These are phyloP conservation scores for Drosophila sp. DNA, from an alignment of 1,140 invertebrate species.

Conservation along the genomic window DNA sequence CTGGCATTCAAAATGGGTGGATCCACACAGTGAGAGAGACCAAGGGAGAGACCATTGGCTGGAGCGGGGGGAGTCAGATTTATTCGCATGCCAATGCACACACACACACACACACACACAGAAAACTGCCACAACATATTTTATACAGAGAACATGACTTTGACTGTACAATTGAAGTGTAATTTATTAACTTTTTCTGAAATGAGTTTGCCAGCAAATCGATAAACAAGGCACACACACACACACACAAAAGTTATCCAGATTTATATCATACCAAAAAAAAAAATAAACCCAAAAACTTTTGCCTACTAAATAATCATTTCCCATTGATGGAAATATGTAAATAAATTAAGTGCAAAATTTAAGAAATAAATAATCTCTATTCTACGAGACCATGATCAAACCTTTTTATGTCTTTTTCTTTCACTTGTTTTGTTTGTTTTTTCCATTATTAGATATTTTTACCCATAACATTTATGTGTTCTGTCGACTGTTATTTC, in stretches of 20 bases:
- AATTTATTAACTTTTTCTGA: conserved; percentile 66
- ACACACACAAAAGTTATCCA: conserved; percentile 2
- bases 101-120: conserved; percentile 25
- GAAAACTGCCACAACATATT: conserved; percentile 46
- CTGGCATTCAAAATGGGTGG: conserved; percentile 46
- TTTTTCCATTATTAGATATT: neutral
- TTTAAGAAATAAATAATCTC: no score
- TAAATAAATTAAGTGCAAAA: no score
- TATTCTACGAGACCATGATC: no score
- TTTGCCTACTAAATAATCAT: neutral
- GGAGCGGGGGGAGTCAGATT: conserved; percentile 25
- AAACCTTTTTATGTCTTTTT: no score
- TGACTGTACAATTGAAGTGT: conserved; percentile 71
- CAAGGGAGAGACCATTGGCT: neutral
- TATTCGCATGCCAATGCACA: conserved; percentile 12
- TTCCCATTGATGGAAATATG: neutral
- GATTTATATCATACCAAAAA: neutral
- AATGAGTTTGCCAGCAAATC: conserved; percentile 43
- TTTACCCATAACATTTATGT: neutral
- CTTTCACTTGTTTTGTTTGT: no score
- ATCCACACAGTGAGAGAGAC: conserved; percentile 16
- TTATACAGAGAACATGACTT: conserved; percentile 57
- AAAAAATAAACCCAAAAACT: neutral
- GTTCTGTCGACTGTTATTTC: neutral
- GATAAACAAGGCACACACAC: conserved; percentile 17